Percentiles rank a stretch among this genome's conserved stretches.
These are phyloP conservation scores for Orchesellides sinensis DNA, from an alignment of 2,888 invertebrate genomes.

Conservation along the genomic window DNA sequence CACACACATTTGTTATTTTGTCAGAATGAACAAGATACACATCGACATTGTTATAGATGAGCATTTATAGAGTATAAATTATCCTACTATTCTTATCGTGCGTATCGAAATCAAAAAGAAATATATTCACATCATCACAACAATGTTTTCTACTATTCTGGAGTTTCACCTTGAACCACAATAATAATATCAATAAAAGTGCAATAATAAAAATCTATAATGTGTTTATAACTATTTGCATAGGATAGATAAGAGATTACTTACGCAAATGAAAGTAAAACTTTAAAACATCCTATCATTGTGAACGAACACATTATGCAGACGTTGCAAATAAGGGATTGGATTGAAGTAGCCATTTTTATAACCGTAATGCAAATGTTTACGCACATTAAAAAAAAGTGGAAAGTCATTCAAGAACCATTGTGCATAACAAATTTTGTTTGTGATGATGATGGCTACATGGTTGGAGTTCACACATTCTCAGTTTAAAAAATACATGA, in stretches of 20 bases:
- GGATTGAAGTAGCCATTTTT: no score
- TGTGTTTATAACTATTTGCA: background rate
- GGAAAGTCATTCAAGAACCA: constrained; percentile 13
- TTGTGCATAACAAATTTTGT: constrained; percentile 9
- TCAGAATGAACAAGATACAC: no score
- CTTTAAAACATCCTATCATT: background rate
- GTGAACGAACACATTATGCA: no score
- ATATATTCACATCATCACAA: no score
- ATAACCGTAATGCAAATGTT: no score
- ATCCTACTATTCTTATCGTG: no score
- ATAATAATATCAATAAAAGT: background rate
- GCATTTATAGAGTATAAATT: background rate
- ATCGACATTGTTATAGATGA: no score
- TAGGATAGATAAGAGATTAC: background rate
- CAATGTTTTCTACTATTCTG: constrained; percentile 9
- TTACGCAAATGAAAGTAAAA: background rate
- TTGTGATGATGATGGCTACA: no score
- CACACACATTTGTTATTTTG: no score
- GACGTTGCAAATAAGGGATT: no score
- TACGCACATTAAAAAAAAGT: constrained; percentile 3
- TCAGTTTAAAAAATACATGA: background rate
- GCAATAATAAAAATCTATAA: background rate
- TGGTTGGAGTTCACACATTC: background rate
- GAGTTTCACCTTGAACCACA: constrained; percentile 55
- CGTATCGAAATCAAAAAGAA: constrained; percentile 1